phyloP scores from a whole-genome alignment of 1,140 invertebrate genomes.

The Aphelinus certus region DNA sequence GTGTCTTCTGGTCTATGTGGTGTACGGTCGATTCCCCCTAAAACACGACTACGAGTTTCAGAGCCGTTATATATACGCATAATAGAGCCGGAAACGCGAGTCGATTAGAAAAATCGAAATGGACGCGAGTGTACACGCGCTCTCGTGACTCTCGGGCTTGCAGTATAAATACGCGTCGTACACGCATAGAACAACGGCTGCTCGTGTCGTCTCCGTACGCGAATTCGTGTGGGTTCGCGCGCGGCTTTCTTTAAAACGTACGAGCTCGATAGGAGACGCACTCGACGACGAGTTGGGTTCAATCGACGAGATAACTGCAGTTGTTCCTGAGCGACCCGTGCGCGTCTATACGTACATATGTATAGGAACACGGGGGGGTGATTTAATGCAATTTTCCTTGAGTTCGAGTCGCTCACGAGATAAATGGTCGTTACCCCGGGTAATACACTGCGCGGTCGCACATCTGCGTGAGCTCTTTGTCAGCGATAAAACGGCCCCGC shows the following conservation, averaged over 20 bases:
- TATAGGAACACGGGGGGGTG: constrained; percentile 2
- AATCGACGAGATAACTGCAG: constrained; percentile 18
- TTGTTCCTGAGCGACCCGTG: neutral
- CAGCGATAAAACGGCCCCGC: neutral
- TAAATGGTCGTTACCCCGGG: constrained; percentile 25
- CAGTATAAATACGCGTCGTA: no score
- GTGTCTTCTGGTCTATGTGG: no score
- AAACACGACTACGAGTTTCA: no score
- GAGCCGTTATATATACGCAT: no score
- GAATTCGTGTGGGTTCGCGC: neutral
- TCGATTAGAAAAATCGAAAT: no score
- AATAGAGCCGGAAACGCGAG: no score
- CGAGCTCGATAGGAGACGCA: neutral
- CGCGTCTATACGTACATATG: neutral
- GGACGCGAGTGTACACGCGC: no score
- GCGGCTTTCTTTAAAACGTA: neutral
- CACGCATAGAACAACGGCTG: no score
- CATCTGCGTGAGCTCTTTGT: constrained; percentile 25
- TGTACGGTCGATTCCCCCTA: no score
- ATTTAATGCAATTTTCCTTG: constrained; percentile 32
- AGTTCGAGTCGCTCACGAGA: constrained; percentile 14
- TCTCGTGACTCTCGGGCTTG: no score
- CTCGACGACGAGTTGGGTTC: constrained; percentile 2
- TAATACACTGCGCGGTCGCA: neutral
- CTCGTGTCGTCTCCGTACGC: no score